phyloP scores from a whole-genome alignment of 2,113 vertebrate genomes.

The Lontra canadensis region DNA sequence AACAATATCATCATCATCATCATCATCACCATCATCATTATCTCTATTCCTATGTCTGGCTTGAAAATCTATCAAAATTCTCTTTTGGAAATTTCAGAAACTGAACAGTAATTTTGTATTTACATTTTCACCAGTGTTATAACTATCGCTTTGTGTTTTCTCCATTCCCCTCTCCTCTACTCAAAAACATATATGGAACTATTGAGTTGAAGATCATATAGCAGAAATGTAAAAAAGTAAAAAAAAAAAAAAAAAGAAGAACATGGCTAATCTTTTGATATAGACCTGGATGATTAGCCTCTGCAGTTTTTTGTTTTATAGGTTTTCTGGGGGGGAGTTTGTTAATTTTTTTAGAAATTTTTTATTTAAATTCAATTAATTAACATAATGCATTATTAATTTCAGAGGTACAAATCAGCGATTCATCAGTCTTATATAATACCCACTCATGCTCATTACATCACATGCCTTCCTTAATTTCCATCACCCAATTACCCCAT shows the following conservation, averaged over 20 bases:
- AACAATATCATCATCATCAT: neutral
- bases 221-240: neutral
- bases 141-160: neutral
- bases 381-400: no score
- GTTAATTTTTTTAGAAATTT: no score
- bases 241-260: neutral
- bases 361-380: no score
- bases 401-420: no score
- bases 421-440: no score
- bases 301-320: no score
- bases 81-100: neutral
- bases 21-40: neutral
- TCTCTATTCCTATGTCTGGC: neutral
- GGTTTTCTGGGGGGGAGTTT: no score
- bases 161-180: neutral
- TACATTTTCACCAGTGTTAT: neutral
- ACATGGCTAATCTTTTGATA: neutral
- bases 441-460: no score
- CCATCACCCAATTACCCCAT: no score
- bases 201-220: neutral
- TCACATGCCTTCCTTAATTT: no score
- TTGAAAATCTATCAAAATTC: neutral
- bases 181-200: neutral
- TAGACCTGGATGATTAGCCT: neutral
- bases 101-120: neutral